Base-by-base conservation (phyloP, 37 sponge, comb jelly and placozoan genomes). In the Geodia barretti region DNA sequence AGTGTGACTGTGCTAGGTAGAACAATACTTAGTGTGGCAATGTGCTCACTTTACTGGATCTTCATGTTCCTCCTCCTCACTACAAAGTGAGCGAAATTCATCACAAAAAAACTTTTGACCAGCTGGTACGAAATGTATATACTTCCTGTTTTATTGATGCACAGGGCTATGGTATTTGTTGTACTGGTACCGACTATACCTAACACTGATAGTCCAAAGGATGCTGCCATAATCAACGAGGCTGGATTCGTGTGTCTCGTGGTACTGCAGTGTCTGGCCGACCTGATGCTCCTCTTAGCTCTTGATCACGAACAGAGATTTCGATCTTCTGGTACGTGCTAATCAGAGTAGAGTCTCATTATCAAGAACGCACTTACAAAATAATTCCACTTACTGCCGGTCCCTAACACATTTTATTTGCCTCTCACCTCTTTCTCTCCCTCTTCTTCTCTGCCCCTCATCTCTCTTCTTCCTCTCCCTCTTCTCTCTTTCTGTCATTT, bases 301-400 rank as follows among this genome's bases (percentile, higher is more conserved):
- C 73, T 87, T 70, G 77, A 81, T 47, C 88, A 87, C 68, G 88
- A 87, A 62, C 39, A 31, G 33, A 60, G 60, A 38, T 87, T 70
- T 29, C 64, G 88, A 68, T 81, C 88, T 28, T 69, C 81, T 32
- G 88, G 88, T 87, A 60, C 62, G 77, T 1, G 47, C 3, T 25
- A 43, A 40, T 35, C 41, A 40, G 28, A 40, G 30, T 70, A 9
- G 36, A 19, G 65, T 64, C n/a, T 64, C 20, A 73, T 19, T 47
- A n/a, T n/a, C n/a, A n/a, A n/a, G n/a, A n/a, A n/a, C n/a, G n/a
- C n/a, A n/a, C n/a, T n/a, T n/a, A n/a, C n/a, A 8, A 25, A 8
- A 8, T 20, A 25, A 24, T 19, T 58, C 19, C 19, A 58, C 19
- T 58, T 58, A 42, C 41, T 30, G 2, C 54, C 43, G 23, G 47